Evolutionary conservation across 2,888 invertebrate species (phyloP).

Genomic region (Diarsia brunnea): DNA sequence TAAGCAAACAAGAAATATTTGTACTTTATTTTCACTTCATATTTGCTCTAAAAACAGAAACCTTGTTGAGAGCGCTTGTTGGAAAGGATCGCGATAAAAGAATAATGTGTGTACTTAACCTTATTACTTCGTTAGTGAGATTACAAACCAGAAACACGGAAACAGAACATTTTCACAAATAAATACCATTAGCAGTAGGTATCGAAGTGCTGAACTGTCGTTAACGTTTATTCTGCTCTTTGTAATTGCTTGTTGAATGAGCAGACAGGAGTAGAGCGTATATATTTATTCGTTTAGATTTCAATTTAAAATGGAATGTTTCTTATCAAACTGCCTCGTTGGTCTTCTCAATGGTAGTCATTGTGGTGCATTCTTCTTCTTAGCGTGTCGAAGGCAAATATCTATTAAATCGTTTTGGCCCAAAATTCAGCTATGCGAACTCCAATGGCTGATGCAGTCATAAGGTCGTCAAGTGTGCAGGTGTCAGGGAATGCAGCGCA

Average conservation of each 20-base stretch:
- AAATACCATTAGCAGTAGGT: slow-evolving; percentile 50
- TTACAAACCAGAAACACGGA: slow-evolving; percentile 54
- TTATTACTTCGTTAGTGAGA: slow-evolving; percentile 60
- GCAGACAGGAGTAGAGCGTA: slow-evolving; percentile 11
- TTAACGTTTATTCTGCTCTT: slow-evolving; percentile 49
- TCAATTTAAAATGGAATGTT: neutral
- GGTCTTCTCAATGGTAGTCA: neutral
- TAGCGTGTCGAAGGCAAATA: too few relatives aligned
- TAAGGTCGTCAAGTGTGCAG: too few relatives aligned
- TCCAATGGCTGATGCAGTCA: too few relatives aligned
- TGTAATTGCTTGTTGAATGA: slow-evolving; percentile 52
- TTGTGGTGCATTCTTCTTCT: too few relatives aligned
- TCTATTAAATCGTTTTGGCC: too few relatives aligned
- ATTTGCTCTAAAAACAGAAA: slow-evolving; percentile 35
- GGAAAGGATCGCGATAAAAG: slow-evolving; percentile 44
- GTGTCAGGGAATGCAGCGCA: too few relatives aligned
- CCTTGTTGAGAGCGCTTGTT: slow-evolving; percentile 21
- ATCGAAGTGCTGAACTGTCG: slow-evolving; percentile 50
- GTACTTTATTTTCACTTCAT: slow-evolving; percentile 9
- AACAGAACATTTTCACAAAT: slow-evolving; percentile 52
- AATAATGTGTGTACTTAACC: slow-evolving; percentile 60
- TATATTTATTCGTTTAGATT: slow-evolving; percentile 10
- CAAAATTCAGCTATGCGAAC: too few relatives aligned
- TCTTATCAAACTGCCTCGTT: neutral
- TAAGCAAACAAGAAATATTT: slow-evolving; percentile 16